Evolutionary conservation across 92 coral and sea anemone species (phyloP), one percentile per base, ranked within the genome.

Genomic region (Epizoanthus stellaris): DNA sequence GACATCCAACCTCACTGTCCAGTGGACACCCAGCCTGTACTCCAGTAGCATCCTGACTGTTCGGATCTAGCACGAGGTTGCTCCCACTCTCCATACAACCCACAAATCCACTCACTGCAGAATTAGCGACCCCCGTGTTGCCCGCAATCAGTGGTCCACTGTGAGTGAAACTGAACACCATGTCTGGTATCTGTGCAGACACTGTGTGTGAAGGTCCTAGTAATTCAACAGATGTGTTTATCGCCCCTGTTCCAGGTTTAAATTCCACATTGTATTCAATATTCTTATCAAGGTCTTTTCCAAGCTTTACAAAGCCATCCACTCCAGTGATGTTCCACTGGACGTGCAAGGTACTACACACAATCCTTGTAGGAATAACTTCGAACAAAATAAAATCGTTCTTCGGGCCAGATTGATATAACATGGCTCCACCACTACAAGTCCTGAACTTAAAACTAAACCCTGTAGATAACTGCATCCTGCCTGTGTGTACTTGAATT

Each of bases 341-440:
- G 40, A 96, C 36, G 53, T 75, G 84, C 25, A 96, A 84, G 23
- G 90, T 89, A 68, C 98, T 96, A 67, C 90, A 91, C 75, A 91
- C 82, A 67, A 96, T 94, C 2, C 45, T 75, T 45, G 92, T 91
- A 30, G 90, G 95, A 12, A 88, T 85, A 73, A 96, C 95, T 62
- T 77, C 84, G 53, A 96, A 85, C 10, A 89, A 68, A 75, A 96
- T 71, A 43, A 86, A 89, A 69, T 87, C 89, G 56, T 68, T 85
- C 5, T 69, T 77, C 53, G 67, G 60, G 14, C 99, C 99, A 43
- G 8, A 80, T 88, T 96, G 99, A 49, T 75, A 81, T 6, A 96
- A 80, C 85, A 96, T 74, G 20, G 73, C 82, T n/a, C 99, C 99
- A 67, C 99, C 99, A 6, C 68, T 57, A 70, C 98, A 96, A 88